phyloP scores from a whole-genome alignment of 2,797 vertebrate species.

The Bothrops alternatus region DNA sequence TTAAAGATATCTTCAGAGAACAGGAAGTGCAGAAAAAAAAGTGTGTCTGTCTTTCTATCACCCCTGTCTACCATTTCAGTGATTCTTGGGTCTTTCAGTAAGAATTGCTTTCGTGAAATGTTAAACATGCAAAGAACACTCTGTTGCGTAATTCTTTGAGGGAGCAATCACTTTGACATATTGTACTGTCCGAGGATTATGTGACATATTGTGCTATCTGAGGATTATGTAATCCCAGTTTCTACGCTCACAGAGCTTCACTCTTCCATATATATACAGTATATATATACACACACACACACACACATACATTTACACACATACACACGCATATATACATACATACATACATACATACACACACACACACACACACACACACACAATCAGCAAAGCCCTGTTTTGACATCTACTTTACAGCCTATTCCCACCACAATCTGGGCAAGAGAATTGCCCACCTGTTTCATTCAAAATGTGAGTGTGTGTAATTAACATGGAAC shows the following conservation, averaged over 20 bases:
- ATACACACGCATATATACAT: fast-evolving
- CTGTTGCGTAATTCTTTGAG: neutral
- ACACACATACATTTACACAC: too few relatives aligned
- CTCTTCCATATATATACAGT: neutral
- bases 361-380: too few relatives aligned
- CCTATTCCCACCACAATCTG: neutral
- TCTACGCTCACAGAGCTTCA: neutral
- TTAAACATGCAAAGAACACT: neutral
- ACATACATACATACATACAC: too few relatives aligned
- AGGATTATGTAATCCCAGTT: neutral
- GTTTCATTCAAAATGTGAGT: neutral
- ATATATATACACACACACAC: too few relatives aligned
- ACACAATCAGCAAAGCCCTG: neutral
- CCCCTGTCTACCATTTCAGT: neutral
- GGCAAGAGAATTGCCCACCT: neutral
- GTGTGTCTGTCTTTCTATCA: neutral
- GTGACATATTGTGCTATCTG: neutral
- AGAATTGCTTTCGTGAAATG: neutral
- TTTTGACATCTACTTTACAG: neutral
- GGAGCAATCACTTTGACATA: neutral
- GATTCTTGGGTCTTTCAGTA: neutral
- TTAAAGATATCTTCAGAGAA: neutral
- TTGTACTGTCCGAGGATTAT: neutral
- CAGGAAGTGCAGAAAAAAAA: neutral
- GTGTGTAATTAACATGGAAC: neutral